Evolutionary conservation across 2,113 vertebrate genomes (phyloP).

Genomic region (Chlorocebus sabaeus): DNA sequence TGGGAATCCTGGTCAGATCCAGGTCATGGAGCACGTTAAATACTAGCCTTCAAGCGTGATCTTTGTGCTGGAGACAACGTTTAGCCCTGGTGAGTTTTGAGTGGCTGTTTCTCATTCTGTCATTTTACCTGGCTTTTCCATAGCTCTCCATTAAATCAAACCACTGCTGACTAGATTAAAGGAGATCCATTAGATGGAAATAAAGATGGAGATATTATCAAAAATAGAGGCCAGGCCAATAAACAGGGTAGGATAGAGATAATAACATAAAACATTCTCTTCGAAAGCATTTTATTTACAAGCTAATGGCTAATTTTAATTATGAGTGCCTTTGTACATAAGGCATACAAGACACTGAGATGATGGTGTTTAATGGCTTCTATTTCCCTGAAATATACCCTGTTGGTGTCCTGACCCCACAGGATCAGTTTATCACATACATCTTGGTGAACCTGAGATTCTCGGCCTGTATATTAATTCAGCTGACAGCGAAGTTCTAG

Average conservation of each 20-base stretch:
- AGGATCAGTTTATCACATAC: neutral
- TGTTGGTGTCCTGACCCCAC: neutral
- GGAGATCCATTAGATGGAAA: neutral
- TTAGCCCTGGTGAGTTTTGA: neutral
- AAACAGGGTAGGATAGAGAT: neutral
- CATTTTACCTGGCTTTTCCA: neutral
- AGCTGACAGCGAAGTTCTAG: neutral
- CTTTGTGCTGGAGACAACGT: neutral
- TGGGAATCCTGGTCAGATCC: neutral
- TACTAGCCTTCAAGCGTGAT: too few species aligned
- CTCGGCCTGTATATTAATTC: neutral
- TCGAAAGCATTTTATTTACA: neutral
- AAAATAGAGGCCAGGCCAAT: neutral
- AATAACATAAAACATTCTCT: neutral
- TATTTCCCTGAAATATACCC: neutral
- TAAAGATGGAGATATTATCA: constrained; percentile 30
- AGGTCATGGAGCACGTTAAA: neutral
- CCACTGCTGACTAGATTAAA: neutral
- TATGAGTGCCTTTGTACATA: fast-evolving
- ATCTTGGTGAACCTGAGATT: neutral
- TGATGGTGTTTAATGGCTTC: neutral
- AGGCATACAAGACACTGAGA: too few species aligned
- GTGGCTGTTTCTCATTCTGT: neutral
- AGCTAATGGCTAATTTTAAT: neutral
- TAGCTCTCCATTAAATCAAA: neutral